These are phyloP conservation scores for Metacarcinus magister DNA, from an alignment of 2,888 invertebrate species.

Conservation along the genomic window DNA sequence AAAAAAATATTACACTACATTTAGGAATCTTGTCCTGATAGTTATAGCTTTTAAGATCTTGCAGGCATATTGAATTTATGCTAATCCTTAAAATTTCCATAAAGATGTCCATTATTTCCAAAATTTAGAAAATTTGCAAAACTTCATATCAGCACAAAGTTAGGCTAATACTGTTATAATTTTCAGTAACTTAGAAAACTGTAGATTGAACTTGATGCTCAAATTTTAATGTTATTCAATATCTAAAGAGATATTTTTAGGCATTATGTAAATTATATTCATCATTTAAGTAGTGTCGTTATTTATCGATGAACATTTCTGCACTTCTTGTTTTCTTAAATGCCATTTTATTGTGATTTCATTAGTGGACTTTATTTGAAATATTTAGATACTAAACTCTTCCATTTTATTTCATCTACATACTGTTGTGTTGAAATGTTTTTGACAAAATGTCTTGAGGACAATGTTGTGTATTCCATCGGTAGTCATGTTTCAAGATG, in stretches of 20 bases:
- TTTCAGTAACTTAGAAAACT: not conserved
- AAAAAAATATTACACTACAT: not conserved
- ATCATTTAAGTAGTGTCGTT: not conserved
- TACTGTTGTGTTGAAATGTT: not conserved
- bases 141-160: slow-evolving; percentile 39
- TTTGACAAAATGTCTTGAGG: not conserved
- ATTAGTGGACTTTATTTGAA: not conserved
- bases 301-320: not conserved
- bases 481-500: not conserved
- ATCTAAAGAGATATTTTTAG: not conserved
- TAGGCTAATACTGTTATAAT: not conserved
- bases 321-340: not conserved
- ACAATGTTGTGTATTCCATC: not conserved
- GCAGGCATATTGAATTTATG: not conserved
- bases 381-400: not conserved
- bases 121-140: not conserved
- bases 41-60: not conserved
- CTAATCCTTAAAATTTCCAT: not conserved
- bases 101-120: not conserved
- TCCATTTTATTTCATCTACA: not conserved
- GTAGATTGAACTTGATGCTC: not conserved
- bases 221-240: not conserved
- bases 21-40: not conserved
- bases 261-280: not conserved
- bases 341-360: not conserved